phyloP scores from a whole-genome alignment of 2,113 vertebrate species.

The Mionectes macconnelli region DNA sequence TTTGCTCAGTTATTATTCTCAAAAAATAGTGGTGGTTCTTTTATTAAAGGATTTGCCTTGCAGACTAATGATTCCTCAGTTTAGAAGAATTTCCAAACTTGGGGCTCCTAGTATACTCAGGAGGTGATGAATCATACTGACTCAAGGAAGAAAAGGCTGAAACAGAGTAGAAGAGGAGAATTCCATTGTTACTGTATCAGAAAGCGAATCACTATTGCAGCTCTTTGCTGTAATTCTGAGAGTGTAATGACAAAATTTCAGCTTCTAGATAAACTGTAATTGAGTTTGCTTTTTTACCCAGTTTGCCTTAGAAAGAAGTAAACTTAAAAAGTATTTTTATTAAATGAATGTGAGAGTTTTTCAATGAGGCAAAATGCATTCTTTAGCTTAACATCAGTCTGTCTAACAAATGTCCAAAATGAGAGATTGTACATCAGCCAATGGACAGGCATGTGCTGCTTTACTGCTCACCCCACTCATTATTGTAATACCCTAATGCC shows the following conservation, averaged over 20 bases:
- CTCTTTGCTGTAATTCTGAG: background rate
- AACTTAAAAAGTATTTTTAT: background rate
- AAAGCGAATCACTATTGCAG: background rate
- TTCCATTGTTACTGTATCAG: background rate
- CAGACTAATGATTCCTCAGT: constrained; percentile 28
- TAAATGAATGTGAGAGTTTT: background rate
- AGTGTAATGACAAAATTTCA: background rate
- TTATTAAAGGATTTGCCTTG: constrained; percentile 10
- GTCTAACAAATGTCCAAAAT: background rate
- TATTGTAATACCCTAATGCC: background rate
- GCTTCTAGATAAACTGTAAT: background rate
- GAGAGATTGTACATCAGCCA: background rate
- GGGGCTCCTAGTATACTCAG: constrained; percentile 15
- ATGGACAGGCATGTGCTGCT: constrained; percentile 22
- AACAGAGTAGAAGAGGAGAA: background rate
- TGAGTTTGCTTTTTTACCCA: background rate
- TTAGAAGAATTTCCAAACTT: constrained; percentile 64
- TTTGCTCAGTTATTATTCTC: background rate
- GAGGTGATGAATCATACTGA: constrained; percentile 47
- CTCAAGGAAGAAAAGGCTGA: background rate
- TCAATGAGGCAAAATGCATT: background rate
- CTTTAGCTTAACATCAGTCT: background rate
- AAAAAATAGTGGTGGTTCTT: background rate
- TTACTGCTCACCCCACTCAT: background rate
- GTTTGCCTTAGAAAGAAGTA: background rate